Percentiles rank a stretch among this genome's conserved stretches.
Evolutionary conservation across 2,888 invertebrate genomes (phyloP).

Genomic region (Xiphydria camelus): DNA sequence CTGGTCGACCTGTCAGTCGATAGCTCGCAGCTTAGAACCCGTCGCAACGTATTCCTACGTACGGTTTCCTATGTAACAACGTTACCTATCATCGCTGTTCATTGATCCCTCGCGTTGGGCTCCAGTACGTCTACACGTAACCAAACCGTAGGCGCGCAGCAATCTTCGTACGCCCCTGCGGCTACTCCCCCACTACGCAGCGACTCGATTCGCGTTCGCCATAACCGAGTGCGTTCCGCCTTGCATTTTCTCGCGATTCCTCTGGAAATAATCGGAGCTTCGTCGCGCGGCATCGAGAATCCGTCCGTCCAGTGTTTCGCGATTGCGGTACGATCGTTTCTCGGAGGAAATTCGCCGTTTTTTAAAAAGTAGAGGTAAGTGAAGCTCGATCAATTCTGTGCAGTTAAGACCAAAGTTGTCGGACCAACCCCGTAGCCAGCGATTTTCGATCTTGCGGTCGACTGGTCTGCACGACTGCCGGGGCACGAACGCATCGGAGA

Average conservation of each 20-base stretch:
- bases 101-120: no score
- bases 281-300: slow-evolving; percentile 4
- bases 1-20: no score
- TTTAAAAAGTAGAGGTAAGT: slow-evolving; percentile 36
- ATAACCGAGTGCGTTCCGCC: slow-evolving; percentile 34
- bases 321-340: neutral
- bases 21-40: no score
- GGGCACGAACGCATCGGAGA: no score
- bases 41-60: no score
- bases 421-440: slow-evolving; percentile 28
- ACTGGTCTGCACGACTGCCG: no score
- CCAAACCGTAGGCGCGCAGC: no score
- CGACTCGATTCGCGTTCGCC: slow-evolving; percentile 33
- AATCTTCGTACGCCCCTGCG: slow-evolving; percentile 30
- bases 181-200: slow-evolving; percentile 24
- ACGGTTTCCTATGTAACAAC: no score
- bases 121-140: no score
- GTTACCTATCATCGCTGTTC: no score
- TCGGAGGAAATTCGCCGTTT: neutral
- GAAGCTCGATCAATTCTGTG: slow-evolving; percentile 22
- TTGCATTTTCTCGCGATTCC: slow-evolving; percentile 15
- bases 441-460: slow-evolving; percentile 40
- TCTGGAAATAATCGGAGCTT: slow-evolving; percentile 1
- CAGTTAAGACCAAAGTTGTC: slow-evolving; percentile 40
- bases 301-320: neutral